Conservation (phyloP, 2,888 invertebrate species). For the Dynastes tityus region DNA sequence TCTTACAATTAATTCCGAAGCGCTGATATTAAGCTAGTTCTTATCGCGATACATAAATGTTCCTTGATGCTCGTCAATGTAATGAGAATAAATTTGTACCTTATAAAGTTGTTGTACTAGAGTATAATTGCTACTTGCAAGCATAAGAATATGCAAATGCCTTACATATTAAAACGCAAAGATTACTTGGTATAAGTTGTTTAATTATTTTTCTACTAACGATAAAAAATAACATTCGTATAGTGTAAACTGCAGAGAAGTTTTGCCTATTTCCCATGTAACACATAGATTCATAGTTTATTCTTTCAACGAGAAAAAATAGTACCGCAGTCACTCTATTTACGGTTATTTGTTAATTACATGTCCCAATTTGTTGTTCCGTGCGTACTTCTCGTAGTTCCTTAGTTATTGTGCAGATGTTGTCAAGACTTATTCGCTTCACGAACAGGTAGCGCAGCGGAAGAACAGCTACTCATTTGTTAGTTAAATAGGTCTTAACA, state of each 20-base stretch:
- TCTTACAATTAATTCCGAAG: too few relatives aligned
- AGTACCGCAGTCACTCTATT: not conserved
- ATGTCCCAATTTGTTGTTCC: slow-evolving; percentile 21
- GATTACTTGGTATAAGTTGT: slow-evolving; percentile 10
- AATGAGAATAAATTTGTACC: too few relatives aligned
- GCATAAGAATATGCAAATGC: slow-evolving; percentile 7
- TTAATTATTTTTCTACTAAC: slow-evolving; percentile 1
- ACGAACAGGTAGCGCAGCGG: not conserved
- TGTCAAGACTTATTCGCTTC: not conserved
- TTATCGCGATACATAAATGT: too few relatives aligned
- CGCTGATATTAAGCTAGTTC: too few relatives aligned
- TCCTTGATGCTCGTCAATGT: too few relatives aligned
- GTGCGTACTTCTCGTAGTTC: slow-evolving; percentile 16
- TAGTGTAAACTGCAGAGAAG: not conserved
- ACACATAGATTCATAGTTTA: not conserved
- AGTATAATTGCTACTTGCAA: not conserved
- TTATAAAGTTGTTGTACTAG: too few relatives aligned
- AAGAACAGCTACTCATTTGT: slow-evolving; percentile 9
- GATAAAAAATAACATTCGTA: not conserved
- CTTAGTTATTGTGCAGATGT: slow-evolving; percentile 17
- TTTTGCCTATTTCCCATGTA: slow-evolving; percentile 20
- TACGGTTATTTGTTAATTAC: slow-evolving; percentile 37
- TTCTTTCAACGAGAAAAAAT: not conserved
- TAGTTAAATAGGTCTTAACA: not conserved
- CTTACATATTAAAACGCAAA: slow-evolving; percentile 18